These are phyloP conservation scores for Pampus argenteus DNA, from an alignment of 2,797 vertebrate genomes.

Conservation along the genomic window DNA sequence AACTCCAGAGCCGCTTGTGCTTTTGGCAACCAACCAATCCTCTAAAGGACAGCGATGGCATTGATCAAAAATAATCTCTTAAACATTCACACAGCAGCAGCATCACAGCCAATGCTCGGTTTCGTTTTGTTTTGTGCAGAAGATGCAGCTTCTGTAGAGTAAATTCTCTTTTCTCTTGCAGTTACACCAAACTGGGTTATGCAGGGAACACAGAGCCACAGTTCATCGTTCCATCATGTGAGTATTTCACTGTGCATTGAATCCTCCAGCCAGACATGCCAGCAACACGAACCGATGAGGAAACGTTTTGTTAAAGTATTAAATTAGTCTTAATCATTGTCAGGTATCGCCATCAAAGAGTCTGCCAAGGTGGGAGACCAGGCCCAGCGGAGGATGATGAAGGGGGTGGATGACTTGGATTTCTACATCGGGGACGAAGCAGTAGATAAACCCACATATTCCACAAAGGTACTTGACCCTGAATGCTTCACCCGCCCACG, in stretches of 20 bases:
- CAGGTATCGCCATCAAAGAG: conserved; percentile 99
- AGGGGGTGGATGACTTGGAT: conserved; percentile 97
- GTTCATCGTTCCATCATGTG: conserved; percentile 99
- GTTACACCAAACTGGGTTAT: conserved; percentile 98
- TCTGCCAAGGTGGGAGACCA: conserved; percentile 98
- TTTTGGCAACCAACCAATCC: conserved; percentile 49
- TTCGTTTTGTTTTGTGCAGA: neutral
- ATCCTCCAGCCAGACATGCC: neutral
- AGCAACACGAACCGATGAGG: neutral
- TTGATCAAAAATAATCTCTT: conserved; percentile 63
- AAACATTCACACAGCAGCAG: neutral
- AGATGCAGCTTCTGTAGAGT: neutral
- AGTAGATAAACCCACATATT: conserved; percentile 96
- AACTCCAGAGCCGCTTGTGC: conserved; percentile 48
- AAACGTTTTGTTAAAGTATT: neutral
- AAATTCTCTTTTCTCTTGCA: conserved; percentile 75
- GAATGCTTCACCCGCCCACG: neutral
- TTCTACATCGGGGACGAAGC: conserved; percentile 99
- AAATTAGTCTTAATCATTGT: neutral
- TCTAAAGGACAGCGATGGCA: conserved; percentile 56
- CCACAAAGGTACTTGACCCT: conserved; percentile 90
- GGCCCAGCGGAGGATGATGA: conserved; percentile 96
- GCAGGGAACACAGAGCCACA: conserved; percentile 98
- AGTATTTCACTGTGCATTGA: conserved; percentile 77
- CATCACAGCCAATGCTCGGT: conserved; percentile 2